Base-by-base conservation (phyloP, 1,140 invertebrate genomes). In the Rhagoletis pomonella region DNA sequence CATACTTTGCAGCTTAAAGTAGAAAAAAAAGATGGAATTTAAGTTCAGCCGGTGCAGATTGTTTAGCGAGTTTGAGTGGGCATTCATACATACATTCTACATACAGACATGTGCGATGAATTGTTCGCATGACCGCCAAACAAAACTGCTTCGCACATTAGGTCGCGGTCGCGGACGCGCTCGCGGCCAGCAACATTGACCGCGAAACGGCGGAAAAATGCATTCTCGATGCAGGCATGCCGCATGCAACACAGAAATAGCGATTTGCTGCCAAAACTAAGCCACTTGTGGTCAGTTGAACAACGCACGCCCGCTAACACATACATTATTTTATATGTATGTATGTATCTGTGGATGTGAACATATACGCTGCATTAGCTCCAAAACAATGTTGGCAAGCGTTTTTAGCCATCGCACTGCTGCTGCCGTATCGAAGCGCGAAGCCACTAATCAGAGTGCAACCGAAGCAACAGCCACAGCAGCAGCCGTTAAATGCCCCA, bases 401-500 rank as follows among this genome's bases (percentile, higher is more conserved):
- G 73, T 29, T 19, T 55, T 29, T 29, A 29, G 29, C 29, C 29
- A 29, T 29, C 29, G 29, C 29, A 29, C 29, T 47, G 73, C 47
- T 50, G 47, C 17, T 7, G 73, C 47, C 73, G 47, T 81, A 47
- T 50, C 73, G 73, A 81, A 81, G 19, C 47, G 73, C 73, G 44
- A 14, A 9, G 73, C 47, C 44, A 81, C 73, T 81, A 81, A 81
- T 81, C 73, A 81, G 73, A 50, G 73, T 19, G 47, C 73, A 81
- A 47, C n/a, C 44, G 47, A 29, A 29, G 29, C 29, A 29, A 1
- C 73, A 81, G 47, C 73, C 29, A 1, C 29, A 29, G 29, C 29
- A 55, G 47, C 73, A 81, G 42, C 73, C 73, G 73, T 81, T 81
- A 81, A 81, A 81, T 81, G 73, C 47, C 73, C 73, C 47, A 81